These are phyloP conservation scores for Drosophila tsacasi DNA, from an alignment of 1,140 invertebrate species.

Conservation along the genomic window DNA sequence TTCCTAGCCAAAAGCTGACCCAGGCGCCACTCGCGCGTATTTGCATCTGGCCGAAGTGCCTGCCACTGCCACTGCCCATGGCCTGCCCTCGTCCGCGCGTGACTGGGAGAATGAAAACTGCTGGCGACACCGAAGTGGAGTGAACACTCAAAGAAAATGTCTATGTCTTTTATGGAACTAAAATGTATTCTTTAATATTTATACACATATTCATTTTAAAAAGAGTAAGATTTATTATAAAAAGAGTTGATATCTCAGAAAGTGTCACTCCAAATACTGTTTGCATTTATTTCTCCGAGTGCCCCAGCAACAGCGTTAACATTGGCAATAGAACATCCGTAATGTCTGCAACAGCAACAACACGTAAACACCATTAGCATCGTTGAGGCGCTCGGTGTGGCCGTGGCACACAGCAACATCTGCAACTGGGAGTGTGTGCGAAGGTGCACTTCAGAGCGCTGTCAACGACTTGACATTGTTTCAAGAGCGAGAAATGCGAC, in stretches of 20 bases:
- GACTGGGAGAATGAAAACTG: constrained; percentile 52
- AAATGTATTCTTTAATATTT: not conserved
- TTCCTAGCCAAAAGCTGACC: constrained; percentile 20
- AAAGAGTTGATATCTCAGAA: not conserved
- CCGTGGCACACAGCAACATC: constrained; percentile 43
- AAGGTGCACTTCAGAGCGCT: constrained; percentile 63
- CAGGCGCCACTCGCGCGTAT: constrained; percentile 59
- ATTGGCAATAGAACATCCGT: constrained; percentile 21
- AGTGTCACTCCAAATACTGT: not conserved
- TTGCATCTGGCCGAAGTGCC: constrained; percentile 66
- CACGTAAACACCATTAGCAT: constrained; percentile 76
- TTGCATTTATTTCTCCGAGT: constrained; percentile 1
- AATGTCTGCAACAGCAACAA: constrained; percentile 50
- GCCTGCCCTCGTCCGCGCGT: constrained; percentile 41
- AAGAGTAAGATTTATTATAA: not conserved
- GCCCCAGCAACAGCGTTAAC: constrained; percentile 1
- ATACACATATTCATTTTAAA: not conserved
- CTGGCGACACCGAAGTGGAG: constrained; percentile 25
- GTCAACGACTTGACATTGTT: constrained; percentile 80
- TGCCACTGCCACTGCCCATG: constrained; percentile 31
- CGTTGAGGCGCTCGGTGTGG: constrained; percentile 31
- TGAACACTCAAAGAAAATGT: not conserved
- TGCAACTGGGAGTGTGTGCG: constrained; percentile 21
- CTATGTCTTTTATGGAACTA: too few species aligned
- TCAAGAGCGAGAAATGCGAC: constrained; percentile 71